Conservation (phyloP, 2,888 invertebrate genomes). For the Itoplectis maculator region DNA sequence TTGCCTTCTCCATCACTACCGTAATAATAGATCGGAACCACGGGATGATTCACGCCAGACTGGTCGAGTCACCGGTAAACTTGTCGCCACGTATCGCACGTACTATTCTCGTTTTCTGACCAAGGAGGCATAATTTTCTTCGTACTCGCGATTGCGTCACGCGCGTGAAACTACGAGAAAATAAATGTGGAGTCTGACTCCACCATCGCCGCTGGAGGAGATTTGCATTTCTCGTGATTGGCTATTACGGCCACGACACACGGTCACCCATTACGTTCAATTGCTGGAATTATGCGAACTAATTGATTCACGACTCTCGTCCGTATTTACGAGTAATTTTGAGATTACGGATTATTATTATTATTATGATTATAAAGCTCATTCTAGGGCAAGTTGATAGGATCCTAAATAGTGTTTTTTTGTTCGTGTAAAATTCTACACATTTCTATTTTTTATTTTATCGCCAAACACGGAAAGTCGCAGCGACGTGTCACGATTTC, state of each 20-base stretch:
- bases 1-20: not conserved
- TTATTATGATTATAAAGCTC: not conserved
- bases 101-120: constrained; percentile 25
- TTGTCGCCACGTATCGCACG: constrained; percentile 17
- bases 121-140: constrained; percentile 24
- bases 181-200: not conserved
- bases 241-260: not conserved
- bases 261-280: not conserved
- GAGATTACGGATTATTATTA: not conserved
- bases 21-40: constrained; percentile 42
- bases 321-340: not conserved
- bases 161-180: not conserved
- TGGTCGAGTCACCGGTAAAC: constrained; percentile 41
- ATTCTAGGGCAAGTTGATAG: too few species aligned
- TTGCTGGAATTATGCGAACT: not conserved
- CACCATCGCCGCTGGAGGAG: not conserved
- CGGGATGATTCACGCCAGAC: constrained; percentile 54
- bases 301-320: not conserved
- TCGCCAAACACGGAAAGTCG: too few species aligned
- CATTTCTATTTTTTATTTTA: too few species aligned
- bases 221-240: constrained; percentile 10
- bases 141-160: constrained; percentile 43
- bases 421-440: too few species aligned
- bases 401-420: too few species aligned
- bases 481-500: too few species aligned